Evolutionary conservation across 2,113 vertebrate species (phyloP), one percentile per base, ranked within the genome.

Genomic region (Macquaria ambigua): DNA sequence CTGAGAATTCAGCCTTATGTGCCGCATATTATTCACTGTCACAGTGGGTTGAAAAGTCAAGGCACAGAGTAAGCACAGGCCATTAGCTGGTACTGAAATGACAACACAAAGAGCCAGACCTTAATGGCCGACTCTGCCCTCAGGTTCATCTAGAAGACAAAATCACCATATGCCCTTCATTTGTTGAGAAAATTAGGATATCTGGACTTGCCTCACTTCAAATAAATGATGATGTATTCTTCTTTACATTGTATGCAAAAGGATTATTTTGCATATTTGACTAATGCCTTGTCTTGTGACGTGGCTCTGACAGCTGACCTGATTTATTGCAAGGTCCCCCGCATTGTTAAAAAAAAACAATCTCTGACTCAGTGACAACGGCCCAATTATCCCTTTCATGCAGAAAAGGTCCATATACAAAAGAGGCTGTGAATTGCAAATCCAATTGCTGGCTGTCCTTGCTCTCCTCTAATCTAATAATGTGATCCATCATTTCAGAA

Each of bases 321-420:
- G 93, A 94, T 94, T 94, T 89, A 94, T 93, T 87, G 74, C 87
- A 68, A 90, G 91, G 88, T 91, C 90, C 83, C 75, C 58, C 52
- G 67, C 87, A 86, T 92, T 91, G 93, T 94, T 93, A 89, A 82
- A 92, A 89, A 73, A 81, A 83, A 83, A 84, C 73, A 86, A 82
- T 89, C 89, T 91, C 80, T 88, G 89, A 89, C 88, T 92, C 80
- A 66, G 87, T 91, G 92, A 92, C 91, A 93, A 79, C 75, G 74
- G 90, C 80, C 93, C 93, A 95, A 95, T 95, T 95, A 90, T 92
- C 83, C 89, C 74, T 79, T 91, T 85, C 83, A 92, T 90, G 90
- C 84, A 91, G 85, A 91, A 86, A 83, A 93, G 87, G 85, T 85
- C 88, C 83, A 81, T 48, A 72, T 85, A 83, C 87, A 93, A 89